These are phyloP conservation scores for Chlorocebus sabaeus DNA, from an alignment of 2,113 vertebrate genomes.

Conservation along the genomic window DNA sequence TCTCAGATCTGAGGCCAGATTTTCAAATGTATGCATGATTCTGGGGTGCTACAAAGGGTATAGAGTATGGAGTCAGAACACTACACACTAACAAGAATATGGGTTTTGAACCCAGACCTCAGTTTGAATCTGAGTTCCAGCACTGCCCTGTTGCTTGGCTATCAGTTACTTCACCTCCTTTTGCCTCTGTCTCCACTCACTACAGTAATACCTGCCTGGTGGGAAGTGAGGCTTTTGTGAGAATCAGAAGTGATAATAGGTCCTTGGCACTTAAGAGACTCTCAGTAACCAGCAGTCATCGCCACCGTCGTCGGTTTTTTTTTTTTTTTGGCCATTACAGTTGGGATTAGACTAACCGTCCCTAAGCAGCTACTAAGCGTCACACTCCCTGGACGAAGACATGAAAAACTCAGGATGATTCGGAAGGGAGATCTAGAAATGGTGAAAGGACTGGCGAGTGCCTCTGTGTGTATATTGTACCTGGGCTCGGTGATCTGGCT, in stretches of 20 bases:
- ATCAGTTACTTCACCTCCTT: too few species aligned
- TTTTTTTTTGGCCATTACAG: rapidly evolving
- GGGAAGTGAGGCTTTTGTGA: neutral
- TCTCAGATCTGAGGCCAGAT: too few species aligned
- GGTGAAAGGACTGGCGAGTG: too few species aligned
- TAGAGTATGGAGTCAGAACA: rapidly evolving
- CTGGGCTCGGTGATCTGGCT: neutral
- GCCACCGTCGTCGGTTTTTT: rapidly evolving
- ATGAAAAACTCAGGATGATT: neutral
- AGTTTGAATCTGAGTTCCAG: neutral
- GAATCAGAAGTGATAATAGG: rapidly evolving
- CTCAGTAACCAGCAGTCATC: neutral
- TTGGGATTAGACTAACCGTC: too few species aligned
- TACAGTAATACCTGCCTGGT: neutral
- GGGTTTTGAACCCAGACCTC: neutral
- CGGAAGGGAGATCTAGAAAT: neutral
- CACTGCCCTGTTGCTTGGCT: rapidly evolving
- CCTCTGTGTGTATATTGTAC: rapidly evolving
- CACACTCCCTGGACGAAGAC: neutral
- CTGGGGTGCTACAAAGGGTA: rapidly evolving
- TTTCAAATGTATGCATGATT: neutral
- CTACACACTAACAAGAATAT: rapidly evolving
- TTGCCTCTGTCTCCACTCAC: neutral
- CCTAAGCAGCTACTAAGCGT: neutral
- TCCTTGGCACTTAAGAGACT: rapidly evolving